Evolutionary conservation across 2,888 invertebrate genomes (phyloP), one percentile per base, ranked within the genome.

Genomic region (Polydesmus complanatus): DNA sequence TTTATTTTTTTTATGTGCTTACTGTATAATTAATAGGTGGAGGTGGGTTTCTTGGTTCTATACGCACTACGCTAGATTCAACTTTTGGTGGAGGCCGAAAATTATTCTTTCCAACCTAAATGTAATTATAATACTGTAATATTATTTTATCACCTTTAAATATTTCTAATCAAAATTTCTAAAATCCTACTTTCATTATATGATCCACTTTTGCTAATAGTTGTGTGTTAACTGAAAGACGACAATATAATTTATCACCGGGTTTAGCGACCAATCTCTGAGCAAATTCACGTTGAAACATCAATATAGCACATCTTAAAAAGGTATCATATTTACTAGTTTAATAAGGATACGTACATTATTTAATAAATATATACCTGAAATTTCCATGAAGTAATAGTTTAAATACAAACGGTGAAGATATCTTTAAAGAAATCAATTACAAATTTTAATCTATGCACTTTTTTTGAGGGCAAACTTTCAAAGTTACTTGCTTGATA

Each of bases 231-330:
- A 96, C 85, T 59, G 97, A 96, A 27, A 99, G 77, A 60, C 98
- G 82, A 73, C 97, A 97, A 72, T 92, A 99, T 11, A 94, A 76
- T 76, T 98, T 97, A 70, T 97, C 96, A 1, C 96, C 97, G 18
- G 98, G 93, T 73, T 93, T 88, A 0, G 98, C 98, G 1, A 95
- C 90, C 59, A 99, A 78, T 71, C 98, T 80, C 70, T 96, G 89
- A 1, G 98, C 97, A 79, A 99, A 99, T 78, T 98, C 98, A 69
- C 88, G 82, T 78, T 99, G 98, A 72, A 99, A 96, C 97, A 99
- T 98, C 11, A 99, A 78, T 2, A 98, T 84, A 21, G 98, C 98
- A 79, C 95, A 97, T 66, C 97, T 82, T 70, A 85, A 88, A 60
- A 19, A 60, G 18, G 60, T 37, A 60, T 5, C 8, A 11, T 18